A percentile compares a stretch with the other conserved stretches of the same genome.
Conservation (phyloP, 2,888 invertebrate genomes). For the Phyto melanocephala region DNA sequence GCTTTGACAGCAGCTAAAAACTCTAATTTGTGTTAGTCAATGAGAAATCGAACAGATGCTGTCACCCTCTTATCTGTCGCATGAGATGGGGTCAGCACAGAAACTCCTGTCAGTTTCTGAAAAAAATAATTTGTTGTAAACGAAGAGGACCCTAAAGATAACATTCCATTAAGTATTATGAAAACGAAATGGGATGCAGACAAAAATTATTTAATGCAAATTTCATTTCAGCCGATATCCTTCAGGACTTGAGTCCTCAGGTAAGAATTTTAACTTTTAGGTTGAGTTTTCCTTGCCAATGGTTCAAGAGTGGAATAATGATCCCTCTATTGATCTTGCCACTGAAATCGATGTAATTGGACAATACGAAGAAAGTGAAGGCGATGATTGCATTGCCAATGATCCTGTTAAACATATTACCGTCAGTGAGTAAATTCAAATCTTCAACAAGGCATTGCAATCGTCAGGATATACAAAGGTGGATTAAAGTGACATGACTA, state of each 20-base stretch:
- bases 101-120: conserved; percentile 6
- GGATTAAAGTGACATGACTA: too few relatives aligned
- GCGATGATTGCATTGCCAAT: background rate
- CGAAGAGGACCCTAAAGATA: background rate
- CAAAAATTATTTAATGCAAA: background rate
- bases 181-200: conserved; percentile 34
- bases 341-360: background rate
- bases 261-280: too few relatives aligned
- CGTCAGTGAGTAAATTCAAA: too few relatives aligned
- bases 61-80: conserved; percentile 4
- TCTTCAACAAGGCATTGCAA: too few relatives aligned
- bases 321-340: background rate
- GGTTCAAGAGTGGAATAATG: conserved; percentile 1
- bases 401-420: too few relatives aligned
- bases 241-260: conserved; percentile 47
- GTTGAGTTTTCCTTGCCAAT: background rate
- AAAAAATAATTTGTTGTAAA: conserved; percentile 1
- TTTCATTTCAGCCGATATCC: conserved; percentile 22
- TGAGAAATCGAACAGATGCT: conserved; percentile 19
- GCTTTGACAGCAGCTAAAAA: too few relatives aligned
- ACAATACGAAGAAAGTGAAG: background rate
- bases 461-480: too few relatives aligned
- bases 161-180: conserved; percentile 15
- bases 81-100: background rate
- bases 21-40: conserved; percentile 13